Conservation (phyloP, 2,888 invertebrate species). For the Tetramorium bicarinatum region DNA sequence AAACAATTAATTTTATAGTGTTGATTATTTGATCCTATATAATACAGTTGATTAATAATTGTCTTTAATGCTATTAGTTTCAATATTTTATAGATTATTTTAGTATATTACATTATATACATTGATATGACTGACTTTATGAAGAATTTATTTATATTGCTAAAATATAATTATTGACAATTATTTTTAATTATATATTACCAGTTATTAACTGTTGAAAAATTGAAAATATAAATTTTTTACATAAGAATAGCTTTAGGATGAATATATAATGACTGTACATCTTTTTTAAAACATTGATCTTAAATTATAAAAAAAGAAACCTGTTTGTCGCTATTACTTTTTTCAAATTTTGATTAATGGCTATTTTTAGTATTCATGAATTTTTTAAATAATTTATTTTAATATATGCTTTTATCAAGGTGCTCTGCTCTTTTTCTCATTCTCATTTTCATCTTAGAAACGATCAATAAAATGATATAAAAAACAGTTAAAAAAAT, state of each 20-base stretch:
- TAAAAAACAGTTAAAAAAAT: not conserved
- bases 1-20: constrained; percentile 87
- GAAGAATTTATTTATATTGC: not conserved
- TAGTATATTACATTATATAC: not conserved
- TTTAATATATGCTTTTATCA: not conserved
- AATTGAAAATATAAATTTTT: not conserved
- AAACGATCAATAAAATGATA: not conserved
- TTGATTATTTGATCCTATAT: constrained; percentile 86
- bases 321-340: not conserved
- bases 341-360: not conserved
- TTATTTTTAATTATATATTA: not conserved
- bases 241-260: not conserved
- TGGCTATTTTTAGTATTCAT: not conserved
- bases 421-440: not conserved
- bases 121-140: not conserved
- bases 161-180: not conserved
- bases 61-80: not conserved
- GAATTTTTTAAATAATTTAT: not conserved
- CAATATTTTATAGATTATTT: not conserved
- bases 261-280: not conserved
- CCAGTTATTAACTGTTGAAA: not conserved
- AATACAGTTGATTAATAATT: not conserved
- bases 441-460: too few species aligned
- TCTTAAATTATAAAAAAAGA: not conserved
- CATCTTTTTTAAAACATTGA: not conserved